Conservation (phyloP, 2,888 invertebrate species). For the Apamea monoglypha region DNA sequence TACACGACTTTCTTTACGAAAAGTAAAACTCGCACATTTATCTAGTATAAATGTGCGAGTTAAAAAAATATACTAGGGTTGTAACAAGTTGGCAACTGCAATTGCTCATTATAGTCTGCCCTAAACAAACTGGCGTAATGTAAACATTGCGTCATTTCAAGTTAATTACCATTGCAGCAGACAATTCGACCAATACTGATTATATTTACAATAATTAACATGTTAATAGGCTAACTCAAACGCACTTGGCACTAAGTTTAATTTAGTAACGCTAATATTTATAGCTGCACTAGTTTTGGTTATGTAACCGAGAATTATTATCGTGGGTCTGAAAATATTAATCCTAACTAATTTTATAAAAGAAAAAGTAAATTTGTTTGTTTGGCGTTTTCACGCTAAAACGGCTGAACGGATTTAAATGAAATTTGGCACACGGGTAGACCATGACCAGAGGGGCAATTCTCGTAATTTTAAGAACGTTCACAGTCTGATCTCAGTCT, state of each 20-base stretch:
- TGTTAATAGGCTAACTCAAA: slow-evolving; percentile 31
- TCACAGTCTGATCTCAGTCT: no score
- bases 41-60: slow-evolving; percentile 3
- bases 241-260: slow-evolving; percentile 20
- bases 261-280: slow-evolving; percentile 27
- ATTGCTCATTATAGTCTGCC: slow-evolving; percentile 29
- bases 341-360: not conserved
- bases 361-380: not conserved
- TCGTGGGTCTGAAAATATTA: not conserved
- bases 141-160: slow-evolving; percentile 51
- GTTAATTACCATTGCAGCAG: slow-evolving; percentile 52
- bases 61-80: slow-evolving; percentile 12
- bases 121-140: slow-evolving; percentile 33
- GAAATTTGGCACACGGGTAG: not conserved
- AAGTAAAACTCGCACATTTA: slow-evolving; percentile 37
- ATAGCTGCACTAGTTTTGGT: slow-evolving; percentile 15
- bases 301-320: slow-evolving; percentile 9
- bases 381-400: not conserved
- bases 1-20: slow-evolving; percentile 61
- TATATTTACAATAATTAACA: slow-evolving; percentile 61
- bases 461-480: no score
- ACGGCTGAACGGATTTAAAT: not conserved
- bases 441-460: no score
- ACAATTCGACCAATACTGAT: slow-evolving; percentile 62
- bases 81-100: slow-evolving; percentile 32